These are phyloP conservation scores for Proisotoma minuta DNA, from an alignment of 2,888 invertebrate genomes.

Conservation along the genomic window DNA sequence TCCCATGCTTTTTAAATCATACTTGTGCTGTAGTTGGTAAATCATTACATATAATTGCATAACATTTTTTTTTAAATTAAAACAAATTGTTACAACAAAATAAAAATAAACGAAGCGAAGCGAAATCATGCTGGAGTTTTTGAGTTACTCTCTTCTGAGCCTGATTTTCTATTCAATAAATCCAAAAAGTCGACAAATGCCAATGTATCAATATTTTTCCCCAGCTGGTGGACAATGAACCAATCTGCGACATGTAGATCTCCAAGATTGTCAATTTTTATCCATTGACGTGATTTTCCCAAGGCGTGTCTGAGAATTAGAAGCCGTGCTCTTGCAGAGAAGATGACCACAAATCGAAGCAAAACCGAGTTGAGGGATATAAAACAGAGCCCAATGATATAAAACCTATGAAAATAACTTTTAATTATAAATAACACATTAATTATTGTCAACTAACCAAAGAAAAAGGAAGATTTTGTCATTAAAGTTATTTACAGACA, in stretches of 20 bases:
- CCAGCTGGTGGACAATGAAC: constrained; percentile 27
- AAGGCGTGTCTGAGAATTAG: constrained; percentile 4
- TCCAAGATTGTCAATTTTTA: neutral
- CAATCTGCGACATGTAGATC: constrained; percentile 19
- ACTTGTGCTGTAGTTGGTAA: constrained; percentile 22
- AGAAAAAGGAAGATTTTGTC: constrained; percentile 29
- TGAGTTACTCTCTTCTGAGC: too few species aligned
- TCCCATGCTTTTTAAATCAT: constrained; percentile 28
- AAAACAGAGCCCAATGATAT: constrained; percentile 9
- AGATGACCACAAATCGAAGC: constrained; percentile 7
- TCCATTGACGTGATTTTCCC: constrained; percentile 1
- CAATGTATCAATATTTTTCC: constrained; percentile 17
- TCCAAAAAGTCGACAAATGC: constrained; percentile 23
- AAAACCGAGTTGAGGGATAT: too few species aligned
- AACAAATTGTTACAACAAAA: neutral
- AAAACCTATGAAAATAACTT: constrained; percentile 19
- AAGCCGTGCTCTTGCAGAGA: neutral
- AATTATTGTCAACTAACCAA: too few species aligned
- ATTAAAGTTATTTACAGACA: constrained; percentile 27
- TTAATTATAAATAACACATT: neutral
- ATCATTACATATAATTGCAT: constrained; percentile 21
- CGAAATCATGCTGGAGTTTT: neutral
- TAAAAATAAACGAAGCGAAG: neutral
- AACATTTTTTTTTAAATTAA: neutral
- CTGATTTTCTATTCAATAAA: neutral